Evolutionary conservation across 1,140 invertebrate genomes (phyloP).

Genomic region (Drosophila elegans): DNA sequence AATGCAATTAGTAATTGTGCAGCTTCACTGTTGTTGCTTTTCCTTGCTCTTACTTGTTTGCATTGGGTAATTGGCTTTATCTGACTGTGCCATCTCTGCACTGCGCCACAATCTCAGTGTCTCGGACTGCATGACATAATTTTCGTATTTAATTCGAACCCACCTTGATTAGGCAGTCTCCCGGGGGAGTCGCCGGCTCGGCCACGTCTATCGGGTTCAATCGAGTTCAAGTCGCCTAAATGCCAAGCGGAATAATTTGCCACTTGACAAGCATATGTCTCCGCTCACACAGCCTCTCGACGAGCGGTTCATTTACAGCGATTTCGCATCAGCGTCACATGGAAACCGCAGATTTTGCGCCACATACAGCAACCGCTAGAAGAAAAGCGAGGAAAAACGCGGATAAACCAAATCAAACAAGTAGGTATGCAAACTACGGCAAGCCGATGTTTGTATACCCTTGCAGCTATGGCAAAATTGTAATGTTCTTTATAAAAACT

Average conservation of each 20-base stretch:
- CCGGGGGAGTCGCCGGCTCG: conserved; percentile 12
- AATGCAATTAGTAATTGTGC: conserved; percentile 74
- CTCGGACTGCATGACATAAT: conserved; percentile 65
- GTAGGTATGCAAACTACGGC: too few relatives aligned
- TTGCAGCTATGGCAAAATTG: too few relatives aligned
- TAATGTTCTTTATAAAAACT: too few relatives aligned
- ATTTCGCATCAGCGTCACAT: conserved; percentile 57
- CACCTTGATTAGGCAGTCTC: conserved; percentile 75
- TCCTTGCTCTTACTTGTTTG: conserved; percentile 14
- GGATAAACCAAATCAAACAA: conserved; percentile 28
- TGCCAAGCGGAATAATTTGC: conserved; percentile 43
- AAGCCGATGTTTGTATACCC: too few relatives aligned
- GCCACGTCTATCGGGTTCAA: conserved; percentile 43
- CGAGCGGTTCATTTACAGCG: conserved; percentile 44
- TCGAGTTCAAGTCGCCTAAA: conserved; percentile 70
- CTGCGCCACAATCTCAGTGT: conserved; percentile 40
- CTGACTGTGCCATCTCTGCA: conserved; percentile 69
- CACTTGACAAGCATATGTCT: conserved; percentile 41
- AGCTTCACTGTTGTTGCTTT: conserved; percentile 5
- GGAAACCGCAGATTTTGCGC: conserved; percentile 69
- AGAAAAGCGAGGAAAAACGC: conserved; percentile 44
- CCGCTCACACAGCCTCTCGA: conserved; percentile 22
- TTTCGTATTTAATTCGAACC: conserved; percentile 64
- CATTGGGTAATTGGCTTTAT: conserved; percentile 62
- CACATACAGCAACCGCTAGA: conserved; percentile 62